Percentiles rank a stretch among this genome's conserved stretches.
phyloP scores from a whole-genome alignment of 1,140 invertebrate species.

The Orius laevigatus region DNA sequence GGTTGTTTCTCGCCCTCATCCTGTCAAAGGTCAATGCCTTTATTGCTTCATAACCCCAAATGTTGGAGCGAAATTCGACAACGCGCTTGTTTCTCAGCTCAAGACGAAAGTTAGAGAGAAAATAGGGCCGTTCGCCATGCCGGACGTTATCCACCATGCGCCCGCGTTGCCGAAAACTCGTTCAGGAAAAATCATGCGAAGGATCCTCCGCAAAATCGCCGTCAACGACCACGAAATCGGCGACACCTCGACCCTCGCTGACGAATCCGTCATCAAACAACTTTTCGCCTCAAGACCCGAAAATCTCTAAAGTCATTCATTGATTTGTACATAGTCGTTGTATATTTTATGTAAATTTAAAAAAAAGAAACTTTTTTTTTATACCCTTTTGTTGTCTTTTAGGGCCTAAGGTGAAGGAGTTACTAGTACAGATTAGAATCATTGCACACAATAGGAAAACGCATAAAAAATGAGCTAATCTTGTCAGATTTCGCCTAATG shows the following conservation, averaged over 20 bases:
- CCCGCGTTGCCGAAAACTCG: slow-evolving; percentile 89
- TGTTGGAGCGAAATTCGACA: slow-evolving; percentile 50
- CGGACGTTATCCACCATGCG: slow-evolving; percentile 84
- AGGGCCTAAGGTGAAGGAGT: slow-evolving; percentile 1
- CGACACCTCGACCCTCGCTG: slow-evolving; percentile 82
- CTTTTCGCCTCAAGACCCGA: slow-evolving; percentile 53
- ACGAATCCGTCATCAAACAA: slow-evolving; percentile 65
- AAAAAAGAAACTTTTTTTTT: not conserved
- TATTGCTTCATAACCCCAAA: slow-evolving; percentile 91
- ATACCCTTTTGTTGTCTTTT: not conserved
- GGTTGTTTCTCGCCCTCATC: slow-evolving; percentile 83
- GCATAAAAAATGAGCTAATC: not conserved
- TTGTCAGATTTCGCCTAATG: not conserved
- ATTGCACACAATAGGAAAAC: not conserved
- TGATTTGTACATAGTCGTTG: not conserved
- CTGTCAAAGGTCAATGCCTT: slow-evolving; percentile 87
- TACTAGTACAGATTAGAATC: not conserved
- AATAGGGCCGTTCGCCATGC: slow-evolving; percentile 92
- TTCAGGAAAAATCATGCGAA: slow-evolving; percentile 95
- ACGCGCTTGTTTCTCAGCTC: slow-evolving; percentile 52
- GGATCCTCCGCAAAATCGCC: slow-evolving; percentile 86
- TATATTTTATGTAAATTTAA: too few species aligned
- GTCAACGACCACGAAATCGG: slow-evolving; percentile 74
- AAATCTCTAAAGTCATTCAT: not conserved
- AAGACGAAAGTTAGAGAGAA: slow-evolving; percentile 71